phyloP scores from a whole-genome alignment of 2,888 invertebrate genomes.

The Petrolisthes manimaculis region DNA sequence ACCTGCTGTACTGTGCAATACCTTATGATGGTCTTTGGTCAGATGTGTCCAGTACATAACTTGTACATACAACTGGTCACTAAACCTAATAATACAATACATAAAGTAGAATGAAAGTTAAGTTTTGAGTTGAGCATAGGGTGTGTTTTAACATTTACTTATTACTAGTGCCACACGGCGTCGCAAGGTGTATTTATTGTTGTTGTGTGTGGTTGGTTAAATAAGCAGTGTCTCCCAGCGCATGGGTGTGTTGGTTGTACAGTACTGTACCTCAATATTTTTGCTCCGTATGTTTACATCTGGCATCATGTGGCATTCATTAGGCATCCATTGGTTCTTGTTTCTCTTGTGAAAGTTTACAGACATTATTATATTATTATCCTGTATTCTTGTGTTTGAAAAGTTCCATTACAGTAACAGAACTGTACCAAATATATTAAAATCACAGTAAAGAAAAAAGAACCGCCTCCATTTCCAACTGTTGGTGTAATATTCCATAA shows the following conservation, averaged over 20 bases:
- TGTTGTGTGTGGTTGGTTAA: slow-evolving; percentile 47
- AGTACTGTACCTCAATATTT: slow-evolving; percentile 5
- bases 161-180: background rate
- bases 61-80: background rate
- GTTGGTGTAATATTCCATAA: too few relatives aligned
- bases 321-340: background rate
- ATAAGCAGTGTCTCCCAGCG: slow-evolving; percentile 54
- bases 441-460: too few relatives aligned
- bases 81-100: background rate
- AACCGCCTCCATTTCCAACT: too few relatives aligned
- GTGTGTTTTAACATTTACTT: background rate
- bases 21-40: background rate
- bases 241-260: slow-evolving; percentile 58
- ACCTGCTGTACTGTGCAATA: too few relatives aligned
- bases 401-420: too few relatives aligned
- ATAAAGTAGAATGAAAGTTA: background rate
- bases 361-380: too few relatives aligned
- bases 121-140: background rate
- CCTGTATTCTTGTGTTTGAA: too few relatives aligned
- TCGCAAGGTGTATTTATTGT: slow-evolving; percentile 41
- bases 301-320: slow-evolving; percentile 1
- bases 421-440: too few relatives aligned
- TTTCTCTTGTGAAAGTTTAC: background rate
- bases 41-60: background rate
- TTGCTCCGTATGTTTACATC: slow-evolving; percentile 41